phyloP scores from a whole-genome alignment of 2,113 vertebrate genomes.

The Pungitius pungitius region DNA sequence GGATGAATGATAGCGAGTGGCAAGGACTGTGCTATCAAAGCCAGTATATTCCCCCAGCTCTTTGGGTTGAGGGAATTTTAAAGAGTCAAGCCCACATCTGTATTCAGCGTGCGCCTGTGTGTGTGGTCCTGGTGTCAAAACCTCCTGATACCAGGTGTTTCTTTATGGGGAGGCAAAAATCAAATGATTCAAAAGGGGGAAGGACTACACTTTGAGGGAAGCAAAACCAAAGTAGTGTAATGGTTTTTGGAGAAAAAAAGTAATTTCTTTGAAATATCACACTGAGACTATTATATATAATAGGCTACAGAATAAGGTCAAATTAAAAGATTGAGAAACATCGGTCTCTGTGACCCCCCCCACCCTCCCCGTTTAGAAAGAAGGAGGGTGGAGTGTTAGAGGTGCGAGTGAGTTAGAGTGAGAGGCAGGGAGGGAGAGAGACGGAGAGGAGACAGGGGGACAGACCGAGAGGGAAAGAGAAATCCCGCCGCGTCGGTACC shows the following conservation, averaged over 20 bases:
- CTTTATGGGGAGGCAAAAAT: conserved; percentile 20
- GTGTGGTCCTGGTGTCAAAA: conserved; percentile 37
- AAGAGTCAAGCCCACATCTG: conserved; percentile 36
- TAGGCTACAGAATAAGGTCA: too few relatives aligned
- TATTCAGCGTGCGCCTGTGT: conserved; percentile 42
- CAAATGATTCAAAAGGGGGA: conserved; percentile 10
- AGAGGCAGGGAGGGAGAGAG: conserved; percentile 7
- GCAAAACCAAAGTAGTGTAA: background rate
- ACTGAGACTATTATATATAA: too few relatives aligned
- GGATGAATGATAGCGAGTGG: conserved; percentile 32
- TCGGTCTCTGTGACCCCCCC: too few relatives aligned
- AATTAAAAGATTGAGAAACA: too few relatives aligned
- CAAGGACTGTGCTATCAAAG: conserved; percentile 39
- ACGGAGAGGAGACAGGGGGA: conserved; percentile 32
- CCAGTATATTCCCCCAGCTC: conserved; percentile 29
- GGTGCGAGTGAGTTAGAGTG: background rate
- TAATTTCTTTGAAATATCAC: background rate
- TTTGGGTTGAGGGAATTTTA: conserved; percentile 36
- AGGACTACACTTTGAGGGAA: background rate
- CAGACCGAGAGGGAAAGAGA: conserved; percentile 42
- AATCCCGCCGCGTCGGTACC: conserved; percentile 73
- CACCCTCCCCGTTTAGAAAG: background rate
- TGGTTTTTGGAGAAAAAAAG: background rate
- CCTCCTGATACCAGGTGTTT: conserved; percentile 44
- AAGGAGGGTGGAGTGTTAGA: background rate